phyloP scores from a whole-genome alignment of 2,113 vertebrate genomes.

The Cranoglanis bouderius region DNA sequence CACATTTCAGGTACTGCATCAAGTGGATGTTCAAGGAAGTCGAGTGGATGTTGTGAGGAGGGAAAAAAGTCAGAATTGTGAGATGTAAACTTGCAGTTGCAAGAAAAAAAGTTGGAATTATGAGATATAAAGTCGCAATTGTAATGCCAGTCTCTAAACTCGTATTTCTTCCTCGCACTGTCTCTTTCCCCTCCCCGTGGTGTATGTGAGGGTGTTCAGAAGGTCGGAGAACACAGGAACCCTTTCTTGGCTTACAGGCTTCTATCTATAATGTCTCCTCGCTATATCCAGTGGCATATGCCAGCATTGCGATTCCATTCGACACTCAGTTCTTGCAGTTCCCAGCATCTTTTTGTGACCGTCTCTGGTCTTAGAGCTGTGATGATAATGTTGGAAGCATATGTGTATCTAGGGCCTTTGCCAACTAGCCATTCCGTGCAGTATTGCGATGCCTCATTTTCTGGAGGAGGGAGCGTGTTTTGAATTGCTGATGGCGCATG shows the following conservation, averaged over 20 bases:
- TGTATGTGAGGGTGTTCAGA: conserved; percentile 61
- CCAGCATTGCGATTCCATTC: background rate
- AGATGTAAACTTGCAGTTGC: no score
- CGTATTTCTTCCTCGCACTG: background rate
- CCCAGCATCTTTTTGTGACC: background rate
- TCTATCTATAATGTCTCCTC: background rate
- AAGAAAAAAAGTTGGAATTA: no score
- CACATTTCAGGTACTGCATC: no score
- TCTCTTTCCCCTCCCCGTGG: background rate
- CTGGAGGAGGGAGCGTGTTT: conserved; percentile 47
- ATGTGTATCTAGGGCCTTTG: conserved; percentile 22
- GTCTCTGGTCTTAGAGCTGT: background rate
- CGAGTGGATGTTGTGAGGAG: no score
- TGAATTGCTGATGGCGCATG: conserved; percentile 59
- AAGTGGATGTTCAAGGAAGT: no score
- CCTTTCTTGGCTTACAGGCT: background rate
- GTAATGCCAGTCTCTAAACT: background rate
- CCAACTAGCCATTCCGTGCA: conserved; percentile 47
- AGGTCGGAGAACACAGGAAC: conserved; percentile 60
- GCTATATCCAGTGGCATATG: background rate
- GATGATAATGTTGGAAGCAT: conserved; percentile 8
- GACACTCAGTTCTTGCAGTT: background rate
- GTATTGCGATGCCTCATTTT: conserved; percentile 53
- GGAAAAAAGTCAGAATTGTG: no score
- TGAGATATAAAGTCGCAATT: no score